Percentiles rank a stretch among this genome's conserved stretches.
Conservation (phyloP, 2,113 vertebrate genomes). For the Bufo gargarizans region DNA sequence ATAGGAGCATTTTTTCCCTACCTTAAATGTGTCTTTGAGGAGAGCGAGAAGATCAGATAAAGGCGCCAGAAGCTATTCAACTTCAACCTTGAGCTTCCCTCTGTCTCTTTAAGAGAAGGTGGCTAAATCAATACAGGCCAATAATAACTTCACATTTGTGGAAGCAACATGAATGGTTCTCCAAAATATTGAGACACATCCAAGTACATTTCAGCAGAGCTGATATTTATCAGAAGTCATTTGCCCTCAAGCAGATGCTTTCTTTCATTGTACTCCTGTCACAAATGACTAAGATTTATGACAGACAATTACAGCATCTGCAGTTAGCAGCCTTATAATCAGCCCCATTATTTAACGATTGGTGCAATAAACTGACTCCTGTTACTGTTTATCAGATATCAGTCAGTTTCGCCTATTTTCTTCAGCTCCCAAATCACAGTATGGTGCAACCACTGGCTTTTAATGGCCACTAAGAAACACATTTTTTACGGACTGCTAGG, state of each 20-base stretch:
- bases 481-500: slow-evolving; percentile 74
- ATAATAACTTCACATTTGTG: slow-evolving; percentile 89
- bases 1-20: slow-evolving; percentile 75
- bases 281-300: slow-evolving; percentile 94
- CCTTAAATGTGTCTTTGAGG: slow-evolving; percentile 81
- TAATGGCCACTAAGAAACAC: slow-evolving; percentile 83
- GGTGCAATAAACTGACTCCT: slow-evolving; percentile 91
- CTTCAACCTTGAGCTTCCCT: slow-evolving; percentile 79
- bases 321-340: slow-evolving; percentile 93
- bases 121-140: slow-evolving; percentile 88
- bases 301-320: slow-evolving; percentile 93
- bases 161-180: slow-evolving; percentile 87
- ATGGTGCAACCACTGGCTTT: slow-evolving; percentile 82
- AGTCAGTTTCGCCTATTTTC: slow-evolving; percentile 86
- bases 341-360: slow-evolving; percentile 97
- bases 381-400: slow-evolving; percentile 91
- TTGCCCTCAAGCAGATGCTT: slow-evolving; percentile 88
- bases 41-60: slow-evolving; percentile 83
- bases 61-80: slow-evolving; percentile 80
- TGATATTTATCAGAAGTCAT: slow-evolving; percentile 92
- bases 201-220: slow-evolving; percentile 86
- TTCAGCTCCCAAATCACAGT: slow-evolving; percentile 84
- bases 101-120: slow-evolving; percentile 77
- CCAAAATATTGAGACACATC: slow-evolving; percentile 92
- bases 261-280: slow-evolving; percentile 92